Evolutionary conservation across 2,113 vertebrate genomes (phyloP).

Genomic region (Lepus europaeus): DNA sequence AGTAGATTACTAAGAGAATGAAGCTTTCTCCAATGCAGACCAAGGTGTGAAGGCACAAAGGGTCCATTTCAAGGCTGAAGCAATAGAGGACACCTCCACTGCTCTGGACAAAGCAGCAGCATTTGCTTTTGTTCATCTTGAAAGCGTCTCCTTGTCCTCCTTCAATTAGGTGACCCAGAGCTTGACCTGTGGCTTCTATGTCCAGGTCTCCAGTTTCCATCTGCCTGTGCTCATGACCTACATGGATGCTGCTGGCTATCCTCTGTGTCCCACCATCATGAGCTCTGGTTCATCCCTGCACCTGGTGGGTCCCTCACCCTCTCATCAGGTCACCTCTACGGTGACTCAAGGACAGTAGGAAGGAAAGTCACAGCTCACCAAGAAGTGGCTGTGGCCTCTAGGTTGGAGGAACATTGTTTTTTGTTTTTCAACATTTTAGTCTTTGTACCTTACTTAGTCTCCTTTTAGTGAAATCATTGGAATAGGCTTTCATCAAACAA

Average conservation of each 20-base stretch:
- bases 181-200: accelerated
- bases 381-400: not conserved
- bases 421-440: not conserved
- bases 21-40: not conserved
- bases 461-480: not conserved
- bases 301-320: not conserved
- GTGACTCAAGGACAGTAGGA: not conserved
- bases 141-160: too few species aligned
- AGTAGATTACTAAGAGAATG: not conserved
- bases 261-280: not conserved
- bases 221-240: not conserved
- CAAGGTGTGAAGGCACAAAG: not conserved
- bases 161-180: not conserved
- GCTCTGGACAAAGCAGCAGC: too few species aligned
- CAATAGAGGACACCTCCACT: not conserved
- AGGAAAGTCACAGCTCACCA: not conserved
- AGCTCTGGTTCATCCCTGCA: accelerated
- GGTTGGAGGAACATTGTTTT: not conserved
- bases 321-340: not conserved
- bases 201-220: not conserved
- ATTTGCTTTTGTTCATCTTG: not conserved
- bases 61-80: not conserved
- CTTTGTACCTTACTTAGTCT: conserved; percentile 13
- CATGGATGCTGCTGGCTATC: not conserved
- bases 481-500: not conserved